phyloP scores from a whole-genome alignment of 2,113 vertebrate genomes.

The Lutjanus erythropterus region DNA sequence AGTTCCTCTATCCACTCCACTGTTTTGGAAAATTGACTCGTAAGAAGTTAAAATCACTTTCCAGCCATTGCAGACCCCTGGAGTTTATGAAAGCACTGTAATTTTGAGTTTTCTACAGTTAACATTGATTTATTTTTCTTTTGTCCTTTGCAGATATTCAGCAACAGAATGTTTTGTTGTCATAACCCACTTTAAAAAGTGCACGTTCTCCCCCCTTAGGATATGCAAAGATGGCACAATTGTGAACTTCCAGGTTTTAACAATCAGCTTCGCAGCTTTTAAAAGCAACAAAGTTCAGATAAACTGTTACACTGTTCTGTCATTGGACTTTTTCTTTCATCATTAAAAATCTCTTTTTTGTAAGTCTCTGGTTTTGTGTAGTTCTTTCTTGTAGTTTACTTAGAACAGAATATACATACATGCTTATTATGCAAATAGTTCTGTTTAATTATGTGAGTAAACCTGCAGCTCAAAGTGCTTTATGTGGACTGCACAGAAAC shows the following conservation, averaged over 20 bases:
- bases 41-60: slow-evolving; percentile 12
- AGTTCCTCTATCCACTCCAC: neutral
- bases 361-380: slow-evolving; percentile 8
- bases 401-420: neutral
- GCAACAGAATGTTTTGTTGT: slow-evolving; percentile 7
- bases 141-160: neutral
- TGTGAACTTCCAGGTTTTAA: slow-evolving; percentile 47
- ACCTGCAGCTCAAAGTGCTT: neutral
- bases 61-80: neutral
- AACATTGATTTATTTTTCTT: neutral
- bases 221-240: slow-evolving; percentile 25
- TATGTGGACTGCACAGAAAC: neutral
- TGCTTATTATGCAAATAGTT: neutral
- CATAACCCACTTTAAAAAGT: slow-evolving; percentile 1
- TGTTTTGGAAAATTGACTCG: slow-evolving; percentile 8
- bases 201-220: neutral
- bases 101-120: slow-evolving; percentile 2
- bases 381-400: neutral
- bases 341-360: slow-evolving; percentile 71
- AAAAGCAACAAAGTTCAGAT: slow-evolving; percentile 46
- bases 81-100: neutral
- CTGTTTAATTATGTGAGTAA: neutral
- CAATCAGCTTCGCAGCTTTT: slow-evolving; percentile 47
- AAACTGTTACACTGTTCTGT: slow-evolving; percentile 47
- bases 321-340: slow-evolving; percentile 48